Evolutionary conservation across 1,140 invertebrate species (phyloP).

Genomic region (Hycleus cichorii): DNA sequence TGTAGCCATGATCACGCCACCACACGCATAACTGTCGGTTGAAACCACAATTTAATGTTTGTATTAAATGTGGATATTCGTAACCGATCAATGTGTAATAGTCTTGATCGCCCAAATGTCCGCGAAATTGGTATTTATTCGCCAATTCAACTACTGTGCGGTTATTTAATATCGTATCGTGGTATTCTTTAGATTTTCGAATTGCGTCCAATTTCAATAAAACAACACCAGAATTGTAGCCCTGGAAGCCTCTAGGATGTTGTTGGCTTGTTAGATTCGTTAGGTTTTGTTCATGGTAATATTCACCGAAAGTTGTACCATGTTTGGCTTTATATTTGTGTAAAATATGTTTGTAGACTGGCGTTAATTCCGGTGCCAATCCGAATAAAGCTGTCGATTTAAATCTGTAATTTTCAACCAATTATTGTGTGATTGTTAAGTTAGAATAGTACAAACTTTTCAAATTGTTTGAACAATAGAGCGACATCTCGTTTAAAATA

Average conservation of each 20-base stretch:
- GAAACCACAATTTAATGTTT: constrained; percentile 72
- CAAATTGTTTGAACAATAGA: constrained; percentile 61
- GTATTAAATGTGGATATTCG: constrained; percentile 67
- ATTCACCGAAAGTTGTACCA: constrained; percentile 37
- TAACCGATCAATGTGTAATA: constrained; percentile 69
- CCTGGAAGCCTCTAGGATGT: constrained; percentile 57
- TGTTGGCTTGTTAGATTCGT: constrained; percentile 1
- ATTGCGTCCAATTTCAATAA: constrained; percentile 66
- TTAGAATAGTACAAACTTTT: constrained; percentile 40
- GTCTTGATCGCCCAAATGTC: constrained; percentile 83
- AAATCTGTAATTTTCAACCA: constrained; percentile 39
- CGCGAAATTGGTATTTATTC: constrained; percentile 63
- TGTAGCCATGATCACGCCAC: constrained; percentile 76
- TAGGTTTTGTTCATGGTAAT: constrained; percentile 26
- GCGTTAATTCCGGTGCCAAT: constrained; percentile 67
- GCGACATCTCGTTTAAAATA: constrained; percentile 65
- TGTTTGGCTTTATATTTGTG: constrained; percentile 50
- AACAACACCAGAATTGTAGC: constrained; percentile 77
- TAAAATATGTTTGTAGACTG: constrained; percentile 74
- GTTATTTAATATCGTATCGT: constrained; percentile 50
- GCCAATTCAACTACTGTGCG: constrained; percentile 52
- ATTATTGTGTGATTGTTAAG: no score
- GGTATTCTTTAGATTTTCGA: constrained; percentile 51
- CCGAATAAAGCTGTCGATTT: constrained; percentile 59
- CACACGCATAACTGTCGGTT: constrained; percentile 79